Conservation (phyloP, 2,797 vertebrate species). For the Mormyrops boulengeri region DNA sequence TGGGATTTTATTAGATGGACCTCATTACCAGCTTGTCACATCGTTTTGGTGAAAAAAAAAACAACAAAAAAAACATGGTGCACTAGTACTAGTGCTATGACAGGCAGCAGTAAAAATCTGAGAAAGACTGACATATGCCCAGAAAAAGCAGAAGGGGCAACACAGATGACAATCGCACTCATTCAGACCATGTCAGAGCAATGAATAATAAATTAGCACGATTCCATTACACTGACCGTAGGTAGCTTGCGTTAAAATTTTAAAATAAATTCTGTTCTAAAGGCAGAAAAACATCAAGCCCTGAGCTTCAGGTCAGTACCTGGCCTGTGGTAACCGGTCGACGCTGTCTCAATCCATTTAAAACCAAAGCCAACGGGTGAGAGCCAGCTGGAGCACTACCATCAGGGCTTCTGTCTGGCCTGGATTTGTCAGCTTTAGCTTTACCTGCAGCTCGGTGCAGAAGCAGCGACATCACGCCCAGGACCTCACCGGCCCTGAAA, state of each 20-base stretch:
- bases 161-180: conserved; percentile 4
- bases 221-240: conserved; percentile 11
- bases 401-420: neutral
- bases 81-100: neutral
- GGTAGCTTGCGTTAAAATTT: neutral
- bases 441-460: neutral
- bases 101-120: neutral
- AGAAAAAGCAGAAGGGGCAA: neutral
- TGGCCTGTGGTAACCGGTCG: neutral
- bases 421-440: neutral
- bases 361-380: neutral
- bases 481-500: neutral
- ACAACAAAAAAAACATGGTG: neutral
- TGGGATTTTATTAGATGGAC: conserved; percentile 13
- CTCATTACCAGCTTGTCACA: neutral
- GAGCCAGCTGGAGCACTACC: neutral
- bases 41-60: neutral
- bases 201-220: conserved; percentile 5
- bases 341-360: neutral
- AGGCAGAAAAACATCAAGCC: neutral
- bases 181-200: conserved; percentile 9
- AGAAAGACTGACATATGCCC: neutral
- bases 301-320: neutral
- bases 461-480: neutral
- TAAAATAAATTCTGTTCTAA: neutral